A percentile compares a stretch with the other conserved stretches of the same genome.
Conservation (phyloP, 2,113 vertebrate species). For the Daphoenositta chrysoptera region DNA sequence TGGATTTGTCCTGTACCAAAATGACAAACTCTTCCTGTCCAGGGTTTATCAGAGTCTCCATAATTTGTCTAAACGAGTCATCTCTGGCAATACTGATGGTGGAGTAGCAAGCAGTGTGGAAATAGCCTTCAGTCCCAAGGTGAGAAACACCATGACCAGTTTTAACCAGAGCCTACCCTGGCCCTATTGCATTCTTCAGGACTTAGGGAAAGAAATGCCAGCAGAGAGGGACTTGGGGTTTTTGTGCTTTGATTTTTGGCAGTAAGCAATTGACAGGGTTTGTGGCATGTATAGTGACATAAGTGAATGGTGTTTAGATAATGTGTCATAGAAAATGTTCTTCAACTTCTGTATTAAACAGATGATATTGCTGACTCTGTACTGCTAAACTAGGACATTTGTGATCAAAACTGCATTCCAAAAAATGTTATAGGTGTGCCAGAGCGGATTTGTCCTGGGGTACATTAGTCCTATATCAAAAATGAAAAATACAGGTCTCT, state of each 20-base stretch:
- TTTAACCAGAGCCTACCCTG: neutral
- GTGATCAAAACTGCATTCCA: neutral
- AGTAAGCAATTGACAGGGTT: neutral
- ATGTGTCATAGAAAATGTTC: neutral
- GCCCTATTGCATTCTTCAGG: neutral
- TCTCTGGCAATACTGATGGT: slow-evolving; percentile 2
- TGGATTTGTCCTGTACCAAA: slow-evolving; percentile 70
- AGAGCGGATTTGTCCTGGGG: neutral
- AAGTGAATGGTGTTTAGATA: neutral
- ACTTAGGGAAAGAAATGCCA: neutral
- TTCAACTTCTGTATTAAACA: neutral
- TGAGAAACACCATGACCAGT: neutral
- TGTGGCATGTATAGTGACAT: neutral
- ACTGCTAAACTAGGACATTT: neutral
- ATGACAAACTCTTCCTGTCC: slow-evolving; percentile 62
- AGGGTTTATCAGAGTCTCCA: neutral
- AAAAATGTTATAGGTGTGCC: neutral
- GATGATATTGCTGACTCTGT: neutral
- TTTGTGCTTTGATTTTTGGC: neutral
- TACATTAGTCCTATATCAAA: neutral
- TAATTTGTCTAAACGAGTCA: slow-evolving; percentile 6
- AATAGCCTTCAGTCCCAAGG: slow-evolving; percentile 46
- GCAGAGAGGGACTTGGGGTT: neutral
- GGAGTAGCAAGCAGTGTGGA: neutral
- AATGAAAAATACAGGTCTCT: neutral